Evolutionary conservation across 2,113 vertebrate species (phyloP), one percentile per base, ranked within the genome.

Genomic region (Oreochromis tanganicae): DNA sequence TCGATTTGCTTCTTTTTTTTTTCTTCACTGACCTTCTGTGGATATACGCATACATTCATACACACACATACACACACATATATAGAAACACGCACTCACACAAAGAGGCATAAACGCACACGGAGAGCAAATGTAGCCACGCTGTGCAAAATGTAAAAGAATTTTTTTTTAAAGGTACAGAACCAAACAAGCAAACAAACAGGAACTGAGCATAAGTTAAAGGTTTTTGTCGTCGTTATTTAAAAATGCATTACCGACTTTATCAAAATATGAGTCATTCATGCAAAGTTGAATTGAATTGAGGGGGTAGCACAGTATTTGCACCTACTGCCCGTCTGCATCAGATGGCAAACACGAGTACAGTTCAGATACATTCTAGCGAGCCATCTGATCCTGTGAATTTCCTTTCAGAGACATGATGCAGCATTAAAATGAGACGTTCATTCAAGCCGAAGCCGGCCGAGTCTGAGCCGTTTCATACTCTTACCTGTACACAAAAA

Each of bases 101-200:
- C 34, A 80, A 32, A 81, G 34, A 90, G 81, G 43, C 85, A 81
- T 59, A 54, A 82, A 89, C 50, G 66, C 78, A 71, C 75, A 66
- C 54, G 5, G 48, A 83, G 75, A 88, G 52, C 86, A 88, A 88
- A 90, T 83, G 88, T 90, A 91, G 82, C 93, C 87, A 87, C 85
- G 8, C 89, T 94, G 95, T 95, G 95, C 95, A 95, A 95, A 95
- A 85, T 92, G 83, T 90, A 81, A 92, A 89, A 66, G 80, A 80
- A 48, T 0, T 66, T 1, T 66, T 43, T 68, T 68, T 68, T 8
- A 21, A 52, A 27, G 86, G 56, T 59, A 86, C 36, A 80, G 86
- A 91, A 84, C 8, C 41, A 80, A 87, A 89, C 59, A 54, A 85
- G 29, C 29, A 87, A 88, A 85, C 17, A 66, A 86, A 80, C 38